phyloP scores from a whole-genome alignment of 2,797 vertebrate species.

The Pseudochirops corinnae region DNA sequence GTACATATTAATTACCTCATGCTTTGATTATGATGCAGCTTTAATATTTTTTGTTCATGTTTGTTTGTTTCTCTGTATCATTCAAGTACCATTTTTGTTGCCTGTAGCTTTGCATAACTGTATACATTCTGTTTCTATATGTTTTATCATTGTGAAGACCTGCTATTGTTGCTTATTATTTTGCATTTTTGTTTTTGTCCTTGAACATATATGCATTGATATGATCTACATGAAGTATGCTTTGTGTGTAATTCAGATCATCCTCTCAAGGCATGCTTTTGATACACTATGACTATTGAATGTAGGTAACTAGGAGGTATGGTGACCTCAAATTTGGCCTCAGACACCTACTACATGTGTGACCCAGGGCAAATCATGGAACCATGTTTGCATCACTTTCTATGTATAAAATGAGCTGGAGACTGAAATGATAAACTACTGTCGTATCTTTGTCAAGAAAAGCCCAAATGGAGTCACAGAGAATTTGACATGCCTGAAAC shows the following conservation, averaged over 20 bases:
- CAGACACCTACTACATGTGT: too few relatives aligned
- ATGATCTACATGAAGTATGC: neutral
- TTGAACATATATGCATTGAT: neutral
- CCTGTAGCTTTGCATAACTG: too few relatives aligned
- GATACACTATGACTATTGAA: neutral
- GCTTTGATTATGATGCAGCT: neutral
- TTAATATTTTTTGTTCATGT: neutral
- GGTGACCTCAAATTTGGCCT: neutral
- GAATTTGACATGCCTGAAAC: neutral
- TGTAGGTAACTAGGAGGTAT: neutral
- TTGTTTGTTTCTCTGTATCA: neutral
- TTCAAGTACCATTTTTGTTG: too few relatives aligned
- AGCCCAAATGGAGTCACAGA: neutral
- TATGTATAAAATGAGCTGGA: neutral
- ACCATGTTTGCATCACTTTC: neutral
- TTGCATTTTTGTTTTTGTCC: neutral
- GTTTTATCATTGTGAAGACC: neutral
- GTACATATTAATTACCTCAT: neutral
- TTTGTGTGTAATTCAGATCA: neutral
- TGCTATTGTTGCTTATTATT: neutral
- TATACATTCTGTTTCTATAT: neutral
- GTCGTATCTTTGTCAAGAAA: neutral
- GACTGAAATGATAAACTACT: neutral
- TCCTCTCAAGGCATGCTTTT: neutral
- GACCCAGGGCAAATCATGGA: neutral